Evolutionary conservation across 1,140 invertebrate species (phyloP).

Genomic region (Drosophila santomea): DNA sequence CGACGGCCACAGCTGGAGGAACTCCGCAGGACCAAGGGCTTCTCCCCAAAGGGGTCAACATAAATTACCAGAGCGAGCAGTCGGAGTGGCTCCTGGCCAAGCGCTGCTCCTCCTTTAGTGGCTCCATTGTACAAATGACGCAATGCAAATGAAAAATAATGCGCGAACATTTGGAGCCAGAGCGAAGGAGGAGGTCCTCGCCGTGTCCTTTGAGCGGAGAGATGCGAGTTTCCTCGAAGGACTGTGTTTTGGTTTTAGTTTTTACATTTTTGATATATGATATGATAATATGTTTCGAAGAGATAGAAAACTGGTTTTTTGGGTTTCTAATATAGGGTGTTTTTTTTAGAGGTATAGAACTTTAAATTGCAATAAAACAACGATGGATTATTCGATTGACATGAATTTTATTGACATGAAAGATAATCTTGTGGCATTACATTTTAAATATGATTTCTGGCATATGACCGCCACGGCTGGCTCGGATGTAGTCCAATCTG

Average conservation of each 20-base stretch:
- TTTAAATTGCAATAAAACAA: too few species aligned
- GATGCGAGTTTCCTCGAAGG: constrained; percentile 3
- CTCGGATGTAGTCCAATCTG: too few species aligned
- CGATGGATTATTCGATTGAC: too few species aligned
- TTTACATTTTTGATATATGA: too few species aligned
- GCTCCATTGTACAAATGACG: constrained; percentile 55
- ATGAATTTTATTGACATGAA: too few species aligned
- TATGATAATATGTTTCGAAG: too few species aligned
- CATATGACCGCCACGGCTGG: too few species aligned
- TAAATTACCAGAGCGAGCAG: constrained; percentile 64
- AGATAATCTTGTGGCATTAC: too few species aligned
- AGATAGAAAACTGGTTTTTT: too few species aligned
- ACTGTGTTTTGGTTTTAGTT: neutral
- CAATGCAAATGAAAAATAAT: constrained; percentile 72
- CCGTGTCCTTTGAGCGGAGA: constrained; percentile 4
- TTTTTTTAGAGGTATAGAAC: too few species aligned
- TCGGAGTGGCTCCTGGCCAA: constrained; percentile 33
- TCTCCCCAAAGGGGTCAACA: constrained; percentile 48
- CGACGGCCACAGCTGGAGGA: constrained; percentile 16
- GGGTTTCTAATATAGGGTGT: too few species aligned
- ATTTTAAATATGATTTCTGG: too few species aligned
- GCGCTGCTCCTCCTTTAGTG: neutral
- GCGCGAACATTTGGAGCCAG: constrained; percentile 44
- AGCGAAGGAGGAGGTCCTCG: neutral
- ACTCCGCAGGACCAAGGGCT: constrained; percentile 5